These are phyloP conservation scores for Pipra filicauda DNA, from an alignment of 2,113 vertebrate species.

Conservation along the genomic window DNA sequence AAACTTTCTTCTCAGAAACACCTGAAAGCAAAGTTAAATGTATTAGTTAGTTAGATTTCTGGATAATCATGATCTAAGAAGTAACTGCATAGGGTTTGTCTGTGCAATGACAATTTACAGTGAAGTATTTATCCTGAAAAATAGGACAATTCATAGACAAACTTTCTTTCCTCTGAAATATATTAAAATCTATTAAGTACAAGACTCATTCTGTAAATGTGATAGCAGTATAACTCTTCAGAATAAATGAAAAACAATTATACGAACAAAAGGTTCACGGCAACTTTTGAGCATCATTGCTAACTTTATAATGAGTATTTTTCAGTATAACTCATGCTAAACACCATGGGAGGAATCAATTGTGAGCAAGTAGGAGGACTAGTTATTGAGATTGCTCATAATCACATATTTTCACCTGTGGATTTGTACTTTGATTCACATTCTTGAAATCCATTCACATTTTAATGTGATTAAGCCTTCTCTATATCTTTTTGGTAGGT, in stretches of 20 bases:
- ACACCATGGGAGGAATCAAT: not conserved
- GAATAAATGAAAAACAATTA: not conserved
- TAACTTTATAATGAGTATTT: not conserved
- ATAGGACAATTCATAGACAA: not conserved
- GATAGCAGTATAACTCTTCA: not conserved
- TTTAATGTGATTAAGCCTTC: not conserved
- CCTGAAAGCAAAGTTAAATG: not conserved
- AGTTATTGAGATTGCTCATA: not conserved
- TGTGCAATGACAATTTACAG: not conserved
- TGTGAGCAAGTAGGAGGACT: not conserved
- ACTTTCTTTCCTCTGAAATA: not conserved
- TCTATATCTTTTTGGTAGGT: not conserved
- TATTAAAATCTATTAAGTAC: not conserved
- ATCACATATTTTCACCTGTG: not conserved
- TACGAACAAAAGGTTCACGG: not conserved
- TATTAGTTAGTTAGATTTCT: not conserved
- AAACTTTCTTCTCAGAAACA: not conserved
- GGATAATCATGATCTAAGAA: not conserved
- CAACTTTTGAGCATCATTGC: not conserved
- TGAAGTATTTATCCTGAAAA: not conserved
- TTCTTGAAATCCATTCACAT: not conserved
- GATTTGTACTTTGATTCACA: not conserved
- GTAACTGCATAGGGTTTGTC: not conserved
- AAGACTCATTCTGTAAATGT: not conserved
- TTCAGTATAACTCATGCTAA: not conserved